A percentile compares a stretch with the other conserved stretches of the same genome.
These are phyloP conservation scores for Lycocerus yunnanus DNA, from an alignment of 2,888 invertebrate species.

Conservation along the genomic window DNA sequence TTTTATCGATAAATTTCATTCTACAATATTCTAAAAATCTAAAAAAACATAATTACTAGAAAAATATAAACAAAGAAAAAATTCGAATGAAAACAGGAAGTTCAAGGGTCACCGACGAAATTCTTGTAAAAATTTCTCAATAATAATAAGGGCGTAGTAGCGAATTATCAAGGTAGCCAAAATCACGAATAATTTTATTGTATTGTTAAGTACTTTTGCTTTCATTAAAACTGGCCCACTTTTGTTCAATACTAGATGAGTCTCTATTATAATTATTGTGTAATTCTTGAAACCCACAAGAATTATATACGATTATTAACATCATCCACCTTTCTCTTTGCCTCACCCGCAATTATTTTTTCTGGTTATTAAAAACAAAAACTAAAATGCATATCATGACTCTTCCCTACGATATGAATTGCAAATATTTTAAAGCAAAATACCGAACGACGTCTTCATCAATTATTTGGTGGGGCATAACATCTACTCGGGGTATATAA, in stretches of 20 bases:
- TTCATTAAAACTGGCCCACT: slow-evolving; percentile 17
- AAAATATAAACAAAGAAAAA: not conserved
- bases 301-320: slow-evolving; percentile 18
- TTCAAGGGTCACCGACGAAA: not conserved
- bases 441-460: not conserved
- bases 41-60: too few species aligned
- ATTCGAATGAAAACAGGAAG: not conserved
- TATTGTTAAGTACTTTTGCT: not conserved
- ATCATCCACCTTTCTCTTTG: slow-evolving; percentile 29
- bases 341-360: slow-evolving; percentile 19
- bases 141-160: slow-evolving; percentile 9
- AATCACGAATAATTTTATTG: slow-evolving; percentile 24
- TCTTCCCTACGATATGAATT: slow-evolving; percentile 14
- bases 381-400: slow-evolving; percentile 16
- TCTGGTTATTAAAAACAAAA: slow-evolving; percentile 5
- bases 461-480: slow-evolving; percentile 8
- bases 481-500: slow-evolving; percentile 9
- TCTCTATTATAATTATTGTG: slow-evolving; percentile 11
- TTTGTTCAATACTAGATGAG: slow-evolving; percentile 2
- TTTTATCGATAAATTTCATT: too few species aligned
- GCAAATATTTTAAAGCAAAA: slow-evolving; percentile 9
- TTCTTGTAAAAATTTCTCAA: not conserved
- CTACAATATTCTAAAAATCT: too few species aligned
- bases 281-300: slow-evolving; percentile 25
- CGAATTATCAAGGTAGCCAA: slow-evolving; percentile 16